Conservation (phyloP, 1,140 invertebrate genomes). For the Calephelis nemesis region DNA sequence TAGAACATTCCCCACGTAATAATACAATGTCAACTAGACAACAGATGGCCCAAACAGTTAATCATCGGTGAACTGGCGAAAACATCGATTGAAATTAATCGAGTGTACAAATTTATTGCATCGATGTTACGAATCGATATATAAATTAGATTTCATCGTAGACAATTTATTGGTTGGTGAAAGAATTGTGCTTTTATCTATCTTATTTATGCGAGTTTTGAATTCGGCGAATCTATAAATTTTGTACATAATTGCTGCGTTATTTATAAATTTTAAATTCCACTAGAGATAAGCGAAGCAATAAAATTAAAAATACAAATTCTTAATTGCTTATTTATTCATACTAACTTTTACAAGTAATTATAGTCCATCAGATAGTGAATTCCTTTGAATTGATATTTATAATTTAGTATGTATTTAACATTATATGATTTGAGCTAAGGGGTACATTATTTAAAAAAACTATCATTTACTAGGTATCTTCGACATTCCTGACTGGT, state of each 20-base stretch:
- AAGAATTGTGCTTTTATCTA: constrained; percentile 16
- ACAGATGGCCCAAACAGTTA: constrained; percentile 41
- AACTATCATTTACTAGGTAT: no score
- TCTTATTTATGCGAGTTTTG: constrained; percentile 1
- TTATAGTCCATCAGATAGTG: no score
- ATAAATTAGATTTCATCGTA: constrained; percentile 38
- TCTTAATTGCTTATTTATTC: no score
- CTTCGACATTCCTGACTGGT: no score
- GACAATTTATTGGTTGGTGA: constrained; percentile 28
- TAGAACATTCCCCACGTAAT: constrained; percentile 20
- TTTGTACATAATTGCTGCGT: background rate
- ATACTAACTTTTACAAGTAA: no score
- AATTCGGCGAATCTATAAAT: background rate
- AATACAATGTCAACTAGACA: constrained; percentile 29
- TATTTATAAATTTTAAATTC: background rate
- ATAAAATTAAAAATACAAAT: constrained; percentile 2
- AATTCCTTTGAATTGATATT: no score
- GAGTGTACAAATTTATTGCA: constrained; percentile 45
- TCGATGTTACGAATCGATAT: constrained; percentile 37
- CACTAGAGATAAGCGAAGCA: background rate
- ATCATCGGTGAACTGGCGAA: constrained; percentile 40
- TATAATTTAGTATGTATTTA: no score
- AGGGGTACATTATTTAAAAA: no score
- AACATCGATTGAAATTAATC: constrained; percentile 47
- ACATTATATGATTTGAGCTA: no score